A percentile compares a stretch with the other conserved stretches of the same genome.
phyloP scores from a whole-genome alignment of 2,888 invertebrate species.

The Allolobophora icterica region DNA sequence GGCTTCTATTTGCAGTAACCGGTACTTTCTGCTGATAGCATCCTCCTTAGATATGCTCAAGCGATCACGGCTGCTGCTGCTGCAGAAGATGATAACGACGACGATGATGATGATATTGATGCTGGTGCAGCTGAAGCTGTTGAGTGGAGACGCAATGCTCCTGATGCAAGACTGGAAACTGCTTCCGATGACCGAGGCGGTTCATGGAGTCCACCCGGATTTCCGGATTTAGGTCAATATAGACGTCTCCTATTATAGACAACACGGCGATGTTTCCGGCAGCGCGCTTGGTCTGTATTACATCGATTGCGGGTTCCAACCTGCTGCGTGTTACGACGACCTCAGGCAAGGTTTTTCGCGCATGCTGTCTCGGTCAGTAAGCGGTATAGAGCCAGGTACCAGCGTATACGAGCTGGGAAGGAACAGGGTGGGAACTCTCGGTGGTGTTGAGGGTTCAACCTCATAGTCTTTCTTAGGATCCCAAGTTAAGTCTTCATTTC shows the following conservation, averaged over 20 bases:
- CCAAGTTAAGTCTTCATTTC: too few relatives aligned
- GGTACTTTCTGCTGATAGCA: background rate
- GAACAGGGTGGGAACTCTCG: too few relatives aligned
- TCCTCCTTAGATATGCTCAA: background rate
- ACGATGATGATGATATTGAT: background rate
- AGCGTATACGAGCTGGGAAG: too few relatives aligned
- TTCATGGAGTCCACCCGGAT: background rate
- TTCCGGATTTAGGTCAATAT: constrained; percentile 17
- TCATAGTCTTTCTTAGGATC: too few relatives aligned
- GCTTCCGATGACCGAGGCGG: background rate
- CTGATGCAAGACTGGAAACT: too few relatives aligned
- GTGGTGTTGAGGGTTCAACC: too few relatives aligned
- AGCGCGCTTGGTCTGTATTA: background rate
- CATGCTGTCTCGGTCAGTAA: background rate
- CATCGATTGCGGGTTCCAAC: background rate
- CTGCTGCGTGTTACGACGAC: background rate
- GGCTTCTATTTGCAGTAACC: background rate
- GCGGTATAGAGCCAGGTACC: background rate
- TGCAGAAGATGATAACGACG: background rate
- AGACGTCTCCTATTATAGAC: background rate
- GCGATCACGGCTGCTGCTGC: background rate
- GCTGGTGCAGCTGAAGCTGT: background rate
- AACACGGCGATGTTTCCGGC: background rate
- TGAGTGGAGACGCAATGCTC: too few relatives aligned
- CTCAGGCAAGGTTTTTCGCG: background rate